These are phyloP conservation scores for Asarcornis scutulata DNA, from an alignment of 2,113 vertebrate species.

Conservation along the genomic window DNA sequence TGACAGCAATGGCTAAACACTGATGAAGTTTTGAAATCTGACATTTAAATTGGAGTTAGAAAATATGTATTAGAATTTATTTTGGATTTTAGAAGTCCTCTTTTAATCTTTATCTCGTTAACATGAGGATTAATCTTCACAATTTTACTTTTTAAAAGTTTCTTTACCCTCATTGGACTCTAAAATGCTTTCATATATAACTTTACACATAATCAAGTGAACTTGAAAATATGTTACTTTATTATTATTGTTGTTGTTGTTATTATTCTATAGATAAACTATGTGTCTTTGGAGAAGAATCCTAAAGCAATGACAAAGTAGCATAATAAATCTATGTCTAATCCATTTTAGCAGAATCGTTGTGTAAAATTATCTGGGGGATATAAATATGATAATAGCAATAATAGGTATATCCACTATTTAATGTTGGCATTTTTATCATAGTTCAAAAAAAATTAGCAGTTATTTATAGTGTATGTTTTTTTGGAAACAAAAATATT, in stretches of 20 bases:
- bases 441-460: background rate
- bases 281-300: background rate
- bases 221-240: background rate
- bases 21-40: background rate
- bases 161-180: background rate
- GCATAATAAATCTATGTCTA: background rate
- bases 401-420: background rate
- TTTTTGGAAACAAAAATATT: background rate
- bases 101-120: background rate
- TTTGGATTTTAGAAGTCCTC: background rate
- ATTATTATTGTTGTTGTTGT: background rate
- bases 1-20: background rate
- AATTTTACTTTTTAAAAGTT: background rate
- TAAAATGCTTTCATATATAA: background rate
- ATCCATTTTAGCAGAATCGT: background rate
- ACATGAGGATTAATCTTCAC: background rate
- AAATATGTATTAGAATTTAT: accelerated
- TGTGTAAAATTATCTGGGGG: background rate
- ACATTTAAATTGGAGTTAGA: background rate
- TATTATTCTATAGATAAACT: background rate
- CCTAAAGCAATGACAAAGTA: background rate
- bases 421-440: background rate
- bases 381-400: background rate
- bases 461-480: background rate
- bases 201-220: background rate